Evolutionary conservation across 1,140 invertebrate genomes (phyloP).

Genomic region (Aphelinus atriplicis): DNA sequence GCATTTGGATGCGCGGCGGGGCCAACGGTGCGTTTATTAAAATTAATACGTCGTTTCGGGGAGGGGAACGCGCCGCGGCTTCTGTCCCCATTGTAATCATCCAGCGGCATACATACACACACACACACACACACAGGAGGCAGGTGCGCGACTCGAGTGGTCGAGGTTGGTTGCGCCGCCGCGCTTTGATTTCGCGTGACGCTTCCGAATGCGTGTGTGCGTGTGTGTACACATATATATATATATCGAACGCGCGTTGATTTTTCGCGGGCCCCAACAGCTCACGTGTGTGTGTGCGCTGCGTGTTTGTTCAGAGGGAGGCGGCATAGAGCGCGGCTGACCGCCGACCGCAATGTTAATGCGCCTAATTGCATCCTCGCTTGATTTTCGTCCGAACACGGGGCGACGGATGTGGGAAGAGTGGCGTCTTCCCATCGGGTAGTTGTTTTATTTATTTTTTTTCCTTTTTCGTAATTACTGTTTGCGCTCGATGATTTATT

Average conservation of each 20-base stretch:
- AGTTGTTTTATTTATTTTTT: too few relatives aligned
- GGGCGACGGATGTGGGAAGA: too few relatives aligned
- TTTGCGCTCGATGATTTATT: too few relatives aligned
- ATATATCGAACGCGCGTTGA: too few relatives aligned
- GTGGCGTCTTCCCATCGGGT: too few relatives aligned
- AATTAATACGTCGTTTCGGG: background rate
- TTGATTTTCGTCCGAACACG: conserved; percentile 39
- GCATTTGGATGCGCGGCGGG: too few relatives aligned
- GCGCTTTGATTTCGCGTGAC: conserved; percentile 59
- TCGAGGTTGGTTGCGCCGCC: conserved; percentile 51
- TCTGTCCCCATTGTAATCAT: conserved; percentile 45
- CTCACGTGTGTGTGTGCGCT: background rate
- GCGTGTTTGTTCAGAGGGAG: background rate
- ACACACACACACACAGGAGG: too few relatives aligned
- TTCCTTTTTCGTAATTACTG: too few relatives aligned
- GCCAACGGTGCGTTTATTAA: too few relatives aligned
- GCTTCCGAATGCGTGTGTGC: background rate
- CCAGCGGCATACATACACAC: too few relatives aligned
- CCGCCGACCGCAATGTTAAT: conserved; percentile 47
- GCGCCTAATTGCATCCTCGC: conserved; percentile 50
- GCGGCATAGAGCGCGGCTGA: conserved; percentile 21
- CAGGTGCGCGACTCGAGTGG: too few relatives aligned
- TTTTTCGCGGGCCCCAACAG: conserved; percentile 31
- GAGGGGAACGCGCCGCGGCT: conserved; percentile 49
- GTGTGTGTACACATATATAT: too few relatives aligned